Conservation (phyloP, 1,140 invertebrate species). For the Mya arenaria region DNA sequence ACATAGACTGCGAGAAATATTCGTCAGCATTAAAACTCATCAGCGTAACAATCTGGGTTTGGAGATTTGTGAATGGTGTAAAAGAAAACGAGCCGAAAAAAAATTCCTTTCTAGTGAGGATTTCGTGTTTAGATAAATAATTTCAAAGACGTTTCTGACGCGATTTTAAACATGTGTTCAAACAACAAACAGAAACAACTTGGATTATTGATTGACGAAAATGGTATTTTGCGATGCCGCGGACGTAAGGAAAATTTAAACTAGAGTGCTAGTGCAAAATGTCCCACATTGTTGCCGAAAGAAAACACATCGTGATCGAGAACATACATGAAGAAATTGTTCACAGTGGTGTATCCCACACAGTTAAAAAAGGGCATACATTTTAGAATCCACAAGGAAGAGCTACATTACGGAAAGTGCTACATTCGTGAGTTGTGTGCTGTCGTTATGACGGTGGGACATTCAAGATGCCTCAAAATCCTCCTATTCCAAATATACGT, state of each 20-base stretch:
- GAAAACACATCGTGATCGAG: not conserved
- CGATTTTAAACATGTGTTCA: too few relatives aligned
- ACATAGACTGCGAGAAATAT: too few relatives aligned
- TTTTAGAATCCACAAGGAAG: constrained; percentile 28
- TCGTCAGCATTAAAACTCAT: too few relatives aligned
- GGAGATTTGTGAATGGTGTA: too few relatives aligned
- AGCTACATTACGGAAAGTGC: not conserved
- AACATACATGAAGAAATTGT: not conserved
- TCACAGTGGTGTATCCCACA: not conserved
- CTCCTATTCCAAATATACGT: constrained; percentile 11
- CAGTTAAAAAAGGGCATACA: not conserved
- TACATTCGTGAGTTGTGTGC: not conserved
- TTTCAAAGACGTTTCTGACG: too few relatives aligned
- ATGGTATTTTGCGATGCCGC: not conserved
- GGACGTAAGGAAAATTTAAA: not conserved
- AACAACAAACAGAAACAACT: not conserved
- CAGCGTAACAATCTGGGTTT: too few relatives aligned
- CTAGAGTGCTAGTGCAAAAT: not conserved
- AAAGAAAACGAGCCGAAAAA: too few relatives aligned
- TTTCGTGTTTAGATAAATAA: too few relatives aligned
- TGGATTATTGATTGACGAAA: not conserved
- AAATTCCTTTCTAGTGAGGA: too few relatives aligned
- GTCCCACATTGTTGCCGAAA: not conserved
- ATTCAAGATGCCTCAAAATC: constrained; percentile 33
- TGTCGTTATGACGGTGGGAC: constrained; percentile 10